These are phyloP conservation scores for Campaea margaritaria DNA, from an alignment of 2,888 invertebrate genomes.

Conservation along the genomic window DNA sequence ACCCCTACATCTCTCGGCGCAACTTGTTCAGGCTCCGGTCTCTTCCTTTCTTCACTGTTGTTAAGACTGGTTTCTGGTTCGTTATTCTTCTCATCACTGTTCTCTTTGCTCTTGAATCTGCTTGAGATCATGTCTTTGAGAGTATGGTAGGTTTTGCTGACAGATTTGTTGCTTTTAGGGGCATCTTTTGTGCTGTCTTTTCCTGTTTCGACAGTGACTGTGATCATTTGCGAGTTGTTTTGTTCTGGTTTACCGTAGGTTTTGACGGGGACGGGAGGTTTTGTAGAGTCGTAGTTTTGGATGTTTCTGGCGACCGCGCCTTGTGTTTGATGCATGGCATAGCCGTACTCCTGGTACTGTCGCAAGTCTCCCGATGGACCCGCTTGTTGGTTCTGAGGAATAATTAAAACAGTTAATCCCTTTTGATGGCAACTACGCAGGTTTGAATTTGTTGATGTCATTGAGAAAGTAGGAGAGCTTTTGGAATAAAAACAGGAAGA, in stretches of 20 bases:
- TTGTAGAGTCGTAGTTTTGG: slow-evolving; percentile 77
- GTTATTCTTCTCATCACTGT: slow-evolving; percentile 80
- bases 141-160: slow-evolving; percentile 92
- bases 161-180: slow-evolving; percentile 86
- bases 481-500: too few species aligned
- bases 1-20: slow-evolving; percentile 74
- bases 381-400: slow-evolving; percentile 79
- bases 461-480: too few species aligned
- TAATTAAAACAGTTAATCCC: slow-evolving; percentile 4
- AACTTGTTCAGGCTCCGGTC: slow-evolving; percentile 73
- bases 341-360: slow-evolving; percentile 84
- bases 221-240: slow-evolving; percentile 80
- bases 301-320: slow-evolving; percentile 68
- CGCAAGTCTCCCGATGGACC: slow-evolving; percentile 80
- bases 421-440: too few species aligned
- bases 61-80: slow-evolving; percentile 85
- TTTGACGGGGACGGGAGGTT: slow-evolving; percentile 81
- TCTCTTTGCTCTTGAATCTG: slow-evolving; percentile 88
- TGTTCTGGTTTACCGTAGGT: slow-evolving; percentile 74
- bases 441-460: too few species aligned
- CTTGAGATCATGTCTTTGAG: slow-evolving; percentile 94
- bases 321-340: slow-evolving; percentile 77
- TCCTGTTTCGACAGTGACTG: slow-evolving; percentile 86
- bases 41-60: slow-evolving; percentile 86
- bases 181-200: slow-evolving; percentile 85